Conservation (phyloP, 2,113 vertebrate species). For the Zootoca vivipara region DNA sequence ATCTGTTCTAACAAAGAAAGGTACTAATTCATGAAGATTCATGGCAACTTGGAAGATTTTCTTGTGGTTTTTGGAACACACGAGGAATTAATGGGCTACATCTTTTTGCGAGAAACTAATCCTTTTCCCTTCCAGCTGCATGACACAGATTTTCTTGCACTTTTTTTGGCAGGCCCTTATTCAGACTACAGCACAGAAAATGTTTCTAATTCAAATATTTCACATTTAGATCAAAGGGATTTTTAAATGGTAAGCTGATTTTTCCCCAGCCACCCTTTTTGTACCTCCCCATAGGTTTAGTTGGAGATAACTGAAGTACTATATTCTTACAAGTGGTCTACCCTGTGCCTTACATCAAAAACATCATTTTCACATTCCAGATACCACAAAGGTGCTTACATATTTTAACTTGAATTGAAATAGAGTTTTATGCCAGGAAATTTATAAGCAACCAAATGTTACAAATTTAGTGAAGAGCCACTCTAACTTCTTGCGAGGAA, state of each 20-base stretch:
- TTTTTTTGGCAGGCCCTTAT: not conserved
- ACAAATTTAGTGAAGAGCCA: conserved; percentile 71
- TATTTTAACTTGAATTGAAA: conserved; percentile 83
- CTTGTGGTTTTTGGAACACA: not conserved
- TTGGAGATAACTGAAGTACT: conserved; percentile 42
- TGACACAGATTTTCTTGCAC: not conserved
- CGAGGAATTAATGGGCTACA: not conserved
- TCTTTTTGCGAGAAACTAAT: not conserved
- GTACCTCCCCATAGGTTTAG: conserved; percentile 40
- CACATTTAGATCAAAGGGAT: not conserved
- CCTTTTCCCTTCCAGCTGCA: not conserved
- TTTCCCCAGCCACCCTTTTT: conserved; percentile 7
- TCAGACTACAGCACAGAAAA: not conserved
- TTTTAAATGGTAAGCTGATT: not conserved
- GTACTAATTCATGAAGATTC: not conserved
- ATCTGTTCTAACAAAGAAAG: not conserved
- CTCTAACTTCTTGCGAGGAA: conserved; percentile 63
- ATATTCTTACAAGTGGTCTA: conserved; percentile 59
- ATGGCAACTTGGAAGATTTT: not conserved
- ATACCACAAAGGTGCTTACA: conserved; percentile 77
- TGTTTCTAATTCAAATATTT: not conserved
- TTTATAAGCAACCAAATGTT: conserved; percentile 69
- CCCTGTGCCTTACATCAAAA: conserved; percentile 59
- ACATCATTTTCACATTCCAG: conserved; percentile 61
- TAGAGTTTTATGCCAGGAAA: conserved; percentile 68